Percentiles rank a stretch among this genome's conserved stretches.
Conservation (phyloP, 64 coral and sea anemone species). For the Montipora sp. region DNA sequence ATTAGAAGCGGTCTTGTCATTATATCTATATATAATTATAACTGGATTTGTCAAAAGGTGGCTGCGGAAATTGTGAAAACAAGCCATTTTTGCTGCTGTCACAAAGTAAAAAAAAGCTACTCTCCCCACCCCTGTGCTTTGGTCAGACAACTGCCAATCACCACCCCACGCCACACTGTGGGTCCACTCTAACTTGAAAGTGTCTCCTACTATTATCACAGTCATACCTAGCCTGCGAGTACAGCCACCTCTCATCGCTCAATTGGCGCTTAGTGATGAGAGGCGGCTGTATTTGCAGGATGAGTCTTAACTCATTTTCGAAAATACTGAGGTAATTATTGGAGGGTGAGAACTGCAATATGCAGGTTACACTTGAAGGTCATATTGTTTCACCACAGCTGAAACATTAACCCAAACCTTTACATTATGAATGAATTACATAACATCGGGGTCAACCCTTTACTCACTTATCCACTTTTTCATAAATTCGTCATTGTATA, state of each 20-base stretch:
- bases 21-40: no score
- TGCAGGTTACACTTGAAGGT: background rate
- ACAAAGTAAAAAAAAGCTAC: no score
- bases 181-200: background rate
- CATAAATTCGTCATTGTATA: constrained; percentile 32
- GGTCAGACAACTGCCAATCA: no score
- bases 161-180: no score
- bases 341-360: background rate
- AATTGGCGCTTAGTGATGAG: background rate
- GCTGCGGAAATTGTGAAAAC: no score
- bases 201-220: background rate
- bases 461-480: constrained; percentile 49
- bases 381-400: background rate
- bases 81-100: no score
- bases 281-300: background rate
- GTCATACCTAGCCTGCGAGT: background rate
- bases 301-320: background rate
- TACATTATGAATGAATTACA: background rate
- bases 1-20: no score
- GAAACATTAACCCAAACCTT: background rate
- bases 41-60: no score
- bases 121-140: no score
- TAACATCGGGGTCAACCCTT: background rate
- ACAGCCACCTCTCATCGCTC: background rate
- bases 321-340: background rate